A percentile compares a stretch with the other conserved stretches of the same genome.
phyloP scores from a whole-genome alignment of 2,797 vertebrate genomes.

The Sebastes itinus region DNA sequence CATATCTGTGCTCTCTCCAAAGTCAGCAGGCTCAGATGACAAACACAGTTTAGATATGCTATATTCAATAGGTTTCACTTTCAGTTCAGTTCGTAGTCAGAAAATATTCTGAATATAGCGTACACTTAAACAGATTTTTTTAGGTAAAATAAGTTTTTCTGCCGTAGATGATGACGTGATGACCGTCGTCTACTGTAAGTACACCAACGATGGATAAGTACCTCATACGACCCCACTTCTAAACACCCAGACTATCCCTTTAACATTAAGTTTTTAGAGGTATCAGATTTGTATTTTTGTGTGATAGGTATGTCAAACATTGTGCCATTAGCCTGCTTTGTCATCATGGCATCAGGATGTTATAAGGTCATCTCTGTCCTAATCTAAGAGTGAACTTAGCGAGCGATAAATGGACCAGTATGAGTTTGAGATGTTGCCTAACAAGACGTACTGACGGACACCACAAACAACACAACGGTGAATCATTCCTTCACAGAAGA shows the following conservation, averaged over 20 bases:
- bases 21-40: too few relatives aligned
- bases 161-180: too few relatives aligned
- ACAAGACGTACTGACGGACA: constrained; percentile 4
- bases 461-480: background rate
- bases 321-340: background rate
- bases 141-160: too few relatives aligned
- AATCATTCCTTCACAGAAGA: background rate
- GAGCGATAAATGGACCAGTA: background rate
- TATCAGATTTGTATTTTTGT: background rate
- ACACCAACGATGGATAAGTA: too few relatives aligned
- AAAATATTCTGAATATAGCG: too few relatives aligned
- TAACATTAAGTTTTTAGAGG: background rate
- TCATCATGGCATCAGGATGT: background rate
- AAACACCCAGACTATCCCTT: background rate
- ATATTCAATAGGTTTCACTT: too few relatives aligned
- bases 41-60: too few relatives aligned
- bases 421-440: background rate
- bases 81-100: too few relatives aligned
- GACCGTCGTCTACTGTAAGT: too few relatives aligned
- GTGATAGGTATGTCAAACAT: background rate
- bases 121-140: too few relatives aligned
- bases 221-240: too few relatives aligned
- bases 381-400: background rate
- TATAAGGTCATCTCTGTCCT: background rate
- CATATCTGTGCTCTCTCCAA: too few relatives aligned